These are phyloP conservation scores for Tinea trinotella DNA, from an alignment of 2,888 invertebrate species.

Conservation along the genomic window DNA sequence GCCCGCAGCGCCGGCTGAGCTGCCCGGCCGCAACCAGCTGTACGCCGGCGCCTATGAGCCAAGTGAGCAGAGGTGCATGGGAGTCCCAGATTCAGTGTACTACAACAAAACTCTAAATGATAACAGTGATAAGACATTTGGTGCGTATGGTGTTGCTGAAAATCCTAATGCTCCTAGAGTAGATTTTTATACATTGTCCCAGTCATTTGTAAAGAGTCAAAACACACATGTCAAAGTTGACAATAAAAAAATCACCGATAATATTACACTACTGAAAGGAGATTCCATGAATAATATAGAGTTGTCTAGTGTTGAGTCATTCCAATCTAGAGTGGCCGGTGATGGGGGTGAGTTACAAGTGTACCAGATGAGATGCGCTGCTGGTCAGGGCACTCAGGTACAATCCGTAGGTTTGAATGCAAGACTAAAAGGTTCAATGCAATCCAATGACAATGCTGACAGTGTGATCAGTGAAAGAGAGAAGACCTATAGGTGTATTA, in stretches of 20 bases:
- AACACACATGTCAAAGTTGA: constrained; percentile 34
- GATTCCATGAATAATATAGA: constrained; percentile 40
- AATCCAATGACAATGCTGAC: not conserved
- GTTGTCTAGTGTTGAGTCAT: constrained; percentile 43
- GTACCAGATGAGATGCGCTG: constrained; percentile 49
- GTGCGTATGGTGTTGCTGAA: constrained; percentile 38
- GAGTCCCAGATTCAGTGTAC: constrained; percentile 34
- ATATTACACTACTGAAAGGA: constrained; percentile 34
- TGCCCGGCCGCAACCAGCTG: constrained; percentile 18
- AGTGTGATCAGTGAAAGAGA: constrained; percentile 34
- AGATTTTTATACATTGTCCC: constrained; percentile 41
- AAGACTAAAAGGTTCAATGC: not conserved
- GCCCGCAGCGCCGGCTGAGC: constrained; percentile 30
- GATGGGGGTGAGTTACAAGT: constrained; percentile 40
- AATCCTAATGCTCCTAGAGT: constrained; percentile 35
- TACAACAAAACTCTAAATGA: constrained; percentile 44
- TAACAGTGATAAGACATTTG: constrained; percentile 37
- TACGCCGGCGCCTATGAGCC: constrained; percentile 27
- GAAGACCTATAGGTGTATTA: constrained; percentile 49
- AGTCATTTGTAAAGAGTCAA: constrained; percentile 43
- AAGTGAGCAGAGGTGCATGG: constrained; percentile 31
- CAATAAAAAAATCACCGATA: constrained; percentile 31
- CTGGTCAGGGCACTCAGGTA: not conserved
- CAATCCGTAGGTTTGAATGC: not conserved
- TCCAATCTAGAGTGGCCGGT: constrained; percentile 39